Percentiles rank a stretch among this genome's conserved stretches.
Evolutionary conservation across 2,797 vertebrate species (phyloP).

Genomic region (Sebastes umbrosus): DNA sequence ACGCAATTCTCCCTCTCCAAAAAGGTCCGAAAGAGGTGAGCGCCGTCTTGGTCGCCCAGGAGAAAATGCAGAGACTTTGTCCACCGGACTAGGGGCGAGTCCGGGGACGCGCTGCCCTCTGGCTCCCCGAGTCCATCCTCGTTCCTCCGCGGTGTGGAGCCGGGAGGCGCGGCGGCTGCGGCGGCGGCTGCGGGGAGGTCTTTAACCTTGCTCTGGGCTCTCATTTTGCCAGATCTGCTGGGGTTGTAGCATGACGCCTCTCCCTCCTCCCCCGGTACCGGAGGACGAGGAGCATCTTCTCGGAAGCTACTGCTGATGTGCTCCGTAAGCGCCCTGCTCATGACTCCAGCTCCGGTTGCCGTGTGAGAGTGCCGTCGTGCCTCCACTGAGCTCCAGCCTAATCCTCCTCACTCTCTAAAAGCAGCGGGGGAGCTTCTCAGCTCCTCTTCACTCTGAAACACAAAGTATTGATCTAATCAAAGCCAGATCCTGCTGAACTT

Average conservation of each 20-base stretch:
- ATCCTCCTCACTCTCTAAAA: constrained; percentile 85
- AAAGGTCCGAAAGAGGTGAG: constrained; percentile 95
- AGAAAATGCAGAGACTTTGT: constrained; percentile 95
- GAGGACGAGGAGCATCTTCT: constrained; percentile 95
- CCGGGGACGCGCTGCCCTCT: constrained; percentile 95
- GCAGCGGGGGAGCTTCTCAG: constrained; percentile 91
- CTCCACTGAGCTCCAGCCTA: constrained; percentile 83
- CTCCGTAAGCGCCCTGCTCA: constrained; percentile 92
- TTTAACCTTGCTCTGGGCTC: constrained; percentile 83
- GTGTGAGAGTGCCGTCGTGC: constrained; percentile 74
- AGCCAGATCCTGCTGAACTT: constrained; percentile 93
- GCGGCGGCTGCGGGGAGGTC: constrained; percentile 39
- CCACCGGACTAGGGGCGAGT: constrained; percentile 93
- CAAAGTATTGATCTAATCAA: constrained; percentile 97
- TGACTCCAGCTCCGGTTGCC: constrained; percentile 82
- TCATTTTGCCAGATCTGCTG: constrained; percentile 80
- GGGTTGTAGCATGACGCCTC: constrained; percentile 86
- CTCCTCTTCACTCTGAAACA: constrained; percentile 89
- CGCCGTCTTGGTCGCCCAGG: constrained; percentile 95
- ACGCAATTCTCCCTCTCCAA: constrained; percentile 95
- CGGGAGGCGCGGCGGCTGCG: constrained; percentile 62
- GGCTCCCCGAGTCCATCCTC: constrained; percentile 96
- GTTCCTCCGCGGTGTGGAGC: constrained; percentile 87
- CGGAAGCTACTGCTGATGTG: constrained; percentile 90
- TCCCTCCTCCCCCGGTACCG: constrained; percentile 96